Percentiles rank a stretch among this genome's conserved stretches.
phyloP scores from a whole-genome alignment of 2,888 invertebrate species.

The Scrobipalpa atriplicella region DNA sequence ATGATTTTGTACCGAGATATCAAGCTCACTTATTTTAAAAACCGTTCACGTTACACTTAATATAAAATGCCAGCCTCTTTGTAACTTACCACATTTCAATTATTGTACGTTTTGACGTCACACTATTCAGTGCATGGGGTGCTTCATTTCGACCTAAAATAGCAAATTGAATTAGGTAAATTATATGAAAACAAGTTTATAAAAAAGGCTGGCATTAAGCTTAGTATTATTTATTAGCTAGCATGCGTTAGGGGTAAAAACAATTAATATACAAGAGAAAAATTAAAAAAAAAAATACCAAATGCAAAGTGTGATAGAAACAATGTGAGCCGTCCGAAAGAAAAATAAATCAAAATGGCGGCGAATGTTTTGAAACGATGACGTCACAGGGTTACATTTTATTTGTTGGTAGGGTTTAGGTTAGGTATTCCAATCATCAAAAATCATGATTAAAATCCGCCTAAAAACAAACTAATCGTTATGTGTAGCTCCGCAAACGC shows the following conservation, averaged over 20 bases:
- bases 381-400: constrained; percentile 32
- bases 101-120: neutral
- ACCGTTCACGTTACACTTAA: constrained; percentile 61
- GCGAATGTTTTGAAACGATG: constrained; percentile 44
- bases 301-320: constrained; percentile 61
- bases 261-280: constrained; percentile 50
- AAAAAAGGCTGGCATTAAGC: constrained; percentile 37
- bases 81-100: neutral
- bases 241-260: constrained; percentile 68
- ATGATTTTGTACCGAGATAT: neutral
- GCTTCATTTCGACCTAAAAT: too few relatives aligned
- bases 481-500: too few relatives aligned
- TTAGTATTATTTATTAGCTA: constrained; percentile 75
- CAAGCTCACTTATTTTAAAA: constrained; percentile 39
- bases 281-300: constrained; percentile 54
- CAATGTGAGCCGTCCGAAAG: constrained; percentile 65
- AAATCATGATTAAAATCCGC: too few relatives aligned
- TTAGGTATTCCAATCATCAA: too few relatives aligned
- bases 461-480: too few relatives aligned
- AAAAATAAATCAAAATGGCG: constrained; percentile 40
- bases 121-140: too few relatives aligned
- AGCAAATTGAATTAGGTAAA: too few relatives aligned
- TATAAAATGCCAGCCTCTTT: constrained; percentile 47
- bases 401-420: neutral
- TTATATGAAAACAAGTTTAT: too few relatives aligned